Conservation (phyloP, 2,888 invertebrate genomes). For the Cheilosia soror region DNA sequence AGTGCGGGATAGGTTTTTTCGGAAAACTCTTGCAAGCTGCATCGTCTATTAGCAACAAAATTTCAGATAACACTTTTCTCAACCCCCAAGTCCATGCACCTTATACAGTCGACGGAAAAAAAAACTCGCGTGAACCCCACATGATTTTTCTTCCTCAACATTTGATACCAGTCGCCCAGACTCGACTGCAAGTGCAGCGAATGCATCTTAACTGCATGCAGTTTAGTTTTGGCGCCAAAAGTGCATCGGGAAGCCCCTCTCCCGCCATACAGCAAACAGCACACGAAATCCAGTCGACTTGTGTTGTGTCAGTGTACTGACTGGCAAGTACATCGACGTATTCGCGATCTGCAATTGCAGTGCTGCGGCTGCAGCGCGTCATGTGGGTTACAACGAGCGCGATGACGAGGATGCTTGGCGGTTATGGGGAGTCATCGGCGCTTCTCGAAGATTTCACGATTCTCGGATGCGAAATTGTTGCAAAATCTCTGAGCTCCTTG, state of each 20-base stretch:
- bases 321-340: conserved; percentile 13
- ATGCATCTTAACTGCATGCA: conserved; percentile 36
- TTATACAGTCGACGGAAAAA: conserved; percentile 76
- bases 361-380: conserved; percentile 22
- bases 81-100: conserved; percentile 51
- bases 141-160: conserved; percentile 84
- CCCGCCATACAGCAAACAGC: not conserved
- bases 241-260: conserved; percentile 37
- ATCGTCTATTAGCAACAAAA: conserved; percentile 70
- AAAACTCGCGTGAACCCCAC: conserved; percentile 81
- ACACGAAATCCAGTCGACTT: conserved; percentile 31
- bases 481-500: conserved; percentile 83
- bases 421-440: conserved; percentile 44
- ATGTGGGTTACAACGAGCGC: conserved; percentile 49
- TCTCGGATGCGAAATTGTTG: conserved; percentile 77
- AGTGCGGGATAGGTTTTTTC: conserved; percentile 28
- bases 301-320: conserved; percentile 9
- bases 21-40: conserved; percentile 56
- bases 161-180: conserved; percentile 83
- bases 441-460: conserved; percentile 72
- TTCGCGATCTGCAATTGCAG: conserved; percentile 36
- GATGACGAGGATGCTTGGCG: conserved; percentile 51
- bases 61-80: conserved; percentile 73
- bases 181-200: conserved; percentile 76
- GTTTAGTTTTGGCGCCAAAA: conserved; percentile 61